phyloP scores from a whole-genome alignment of 2,888 invertebrate species.

The Atrina japonica region DNA sequence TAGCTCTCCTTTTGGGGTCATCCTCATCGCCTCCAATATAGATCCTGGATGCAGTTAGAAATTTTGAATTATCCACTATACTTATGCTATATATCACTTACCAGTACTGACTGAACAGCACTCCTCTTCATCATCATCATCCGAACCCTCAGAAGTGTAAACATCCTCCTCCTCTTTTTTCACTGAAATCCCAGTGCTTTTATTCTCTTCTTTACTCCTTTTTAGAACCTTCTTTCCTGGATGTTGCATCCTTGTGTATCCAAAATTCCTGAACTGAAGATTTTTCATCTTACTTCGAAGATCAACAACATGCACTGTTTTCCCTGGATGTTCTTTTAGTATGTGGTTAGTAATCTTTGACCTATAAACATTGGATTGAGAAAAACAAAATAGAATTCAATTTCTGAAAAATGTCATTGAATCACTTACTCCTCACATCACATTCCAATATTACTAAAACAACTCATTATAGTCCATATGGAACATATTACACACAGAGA shows the following conservation, averaged over 20 bases:
- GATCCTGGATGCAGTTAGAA: too few species aligned
- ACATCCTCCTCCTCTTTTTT: constrained; percentile 9
- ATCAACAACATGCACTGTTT: constrained; percentile 51
- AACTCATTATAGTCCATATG: too few species aligned
- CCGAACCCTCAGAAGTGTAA: constrained; percentile 31
- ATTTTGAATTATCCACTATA: too few species aligned
- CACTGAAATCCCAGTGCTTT: not conserved
- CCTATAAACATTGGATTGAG: constrained; percentile 36
- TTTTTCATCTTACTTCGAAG: constrained; percentile 23
- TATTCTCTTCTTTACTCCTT: not conserved
- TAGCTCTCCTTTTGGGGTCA: too few species aligned
- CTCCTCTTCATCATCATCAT: constrained; percentile 20
- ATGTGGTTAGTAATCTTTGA: constrained; percentile 58
- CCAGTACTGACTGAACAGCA: too few species aligned
- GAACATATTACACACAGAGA: not conserved
- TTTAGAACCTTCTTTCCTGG: not conserved
- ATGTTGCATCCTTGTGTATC: too few species aligned
- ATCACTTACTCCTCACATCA: too few species aligned
- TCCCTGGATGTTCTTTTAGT: constrained; percentile 55
- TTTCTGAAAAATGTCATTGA: too few species aligned
- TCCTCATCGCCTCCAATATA: too few species aligned
- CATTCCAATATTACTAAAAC: too few species aligned
- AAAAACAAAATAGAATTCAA: too few species aligned
- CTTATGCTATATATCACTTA: too few species aligned
- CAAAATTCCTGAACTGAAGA: constrained; percentile 19